Base-by-base conservation (phyloP, 1,140 invertebrate genomes). In the Rhyacophila brunnea region DNA sequence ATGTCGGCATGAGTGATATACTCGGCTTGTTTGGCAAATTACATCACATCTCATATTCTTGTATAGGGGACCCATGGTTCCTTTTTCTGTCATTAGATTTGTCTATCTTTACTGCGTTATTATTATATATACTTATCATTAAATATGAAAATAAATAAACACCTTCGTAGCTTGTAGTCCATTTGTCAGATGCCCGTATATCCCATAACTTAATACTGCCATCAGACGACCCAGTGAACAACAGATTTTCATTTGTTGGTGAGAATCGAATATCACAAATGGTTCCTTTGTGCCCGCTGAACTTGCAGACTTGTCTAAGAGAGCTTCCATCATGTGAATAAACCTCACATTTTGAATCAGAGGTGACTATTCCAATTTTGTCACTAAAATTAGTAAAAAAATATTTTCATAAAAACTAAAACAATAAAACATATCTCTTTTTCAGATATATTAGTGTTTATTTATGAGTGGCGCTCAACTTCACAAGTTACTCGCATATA, bases 151-250 rank as follows among this genome's bases (percentile, higher is more conserved):
- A 40, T 40, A 40, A 13, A 40, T 40, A 6, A n/a, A 7, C 71
- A 85, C 83, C 85, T 80, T 80, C 80, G 65, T 81, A 85, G 64
- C 81, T 75, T 62, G 79, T 74, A 49, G 79, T 70, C 69, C 74
- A 71, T 68, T 77, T 77, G 18, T 77, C 79, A 57, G 77, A 78
- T 0, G 75, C 71, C 70, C 87, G 70, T n/a, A 84, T 73, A 72
- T 89, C 87, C 81, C 83, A 88, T 38, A 85, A 67, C 63, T 81
- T 85, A 9, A 89, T 76, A 15, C 71, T 68, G 18, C 86, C 85
- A 72, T 88, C 80, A 19, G 73, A 70, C 6, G 77, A 83, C 1
- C 79, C 78, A 3, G 80, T 79, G 65, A 85, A 88, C 19, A 90
- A 64, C 40, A 87, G 71, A 69, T 85, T 77, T 15, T 77, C 79